Percentiles rank a stretch among this genome's conserved stretches.
These are phyloP conservation scores for Formica aserva DNA, from an alignment of 2,888 invertebrate genomes.

Conservation along the genomic window DNA sequence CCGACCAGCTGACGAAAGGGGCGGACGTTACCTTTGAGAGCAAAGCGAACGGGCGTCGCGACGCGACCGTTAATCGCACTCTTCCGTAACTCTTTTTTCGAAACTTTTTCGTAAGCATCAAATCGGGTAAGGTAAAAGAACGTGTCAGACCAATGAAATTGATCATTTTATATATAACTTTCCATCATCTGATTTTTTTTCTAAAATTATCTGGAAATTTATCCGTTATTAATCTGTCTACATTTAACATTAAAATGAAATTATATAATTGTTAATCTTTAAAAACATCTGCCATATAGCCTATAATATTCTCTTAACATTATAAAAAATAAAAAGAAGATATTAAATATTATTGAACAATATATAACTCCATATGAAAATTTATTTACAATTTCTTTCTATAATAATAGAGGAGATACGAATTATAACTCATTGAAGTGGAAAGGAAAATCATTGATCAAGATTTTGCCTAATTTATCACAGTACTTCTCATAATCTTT, in stretches of 20 bases:
- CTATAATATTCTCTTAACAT: conserved; percentile 2
- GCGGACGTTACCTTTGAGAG: conserved; percentile 57
- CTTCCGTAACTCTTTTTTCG: background rate
- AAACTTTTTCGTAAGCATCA: conserved; percentile 2
- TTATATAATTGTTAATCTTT: background rate
- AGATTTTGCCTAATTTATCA: background rate
- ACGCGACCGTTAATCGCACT: conserved; percentile 43
- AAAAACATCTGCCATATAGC: background rate
- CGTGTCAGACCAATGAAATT: background rate
- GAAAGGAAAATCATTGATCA: background rate
- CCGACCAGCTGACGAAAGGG: conserved; percentile 62
- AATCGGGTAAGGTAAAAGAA: background rate
- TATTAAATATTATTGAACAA: background rate
- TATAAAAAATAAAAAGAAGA: background rate
- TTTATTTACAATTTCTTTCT: background rate
- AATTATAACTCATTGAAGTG: background rate
- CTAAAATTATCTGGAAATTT: background rate
- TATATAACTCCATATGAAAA: background rate
- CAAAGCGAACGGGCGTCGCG: conserved; percentile 54
- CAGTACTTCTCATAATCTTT: conserved; percentile 3
- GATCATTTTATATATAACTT: background rate
- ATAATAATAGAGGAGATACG: background rate
- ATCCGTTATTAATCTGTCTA: background rate
- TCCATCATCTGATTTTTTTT: background rate
- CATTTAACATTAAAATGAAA: background rate